Base-by-base conservation (phyloP, 2,113 vertebrate species). In the Psittacus erithacus region DNA sequence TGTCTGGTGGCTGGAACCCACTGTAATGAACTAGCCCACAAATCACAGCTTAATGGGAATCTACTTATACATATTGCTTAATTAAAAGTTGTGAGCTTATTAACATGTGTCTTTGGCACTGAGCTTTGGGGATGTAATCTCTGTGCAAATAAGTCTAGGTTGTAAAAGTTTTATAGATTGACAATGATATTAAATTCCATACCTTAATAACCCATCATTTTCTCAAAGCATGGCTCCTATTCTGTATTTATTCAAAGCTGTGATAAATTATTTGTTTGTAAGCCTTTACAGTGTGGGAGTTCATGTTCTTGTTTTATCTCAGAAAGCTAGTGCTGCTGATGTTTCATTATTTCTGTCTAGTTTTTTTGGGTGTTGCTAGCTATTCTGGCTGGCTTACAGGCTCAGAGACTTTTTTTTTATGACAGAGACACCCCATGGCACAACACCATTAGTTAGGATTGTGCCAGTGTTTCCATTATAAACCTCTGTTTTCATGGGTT, bases 1-100 rank as follows among this genome's bases (percentile, higher is more conserved):
- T 99, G 99, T 99, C 99, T 99, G 98, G 98, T 98, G 98, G 98
- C 98, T 98, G 96, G 98, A 98, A 98, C 98, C 98, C 98, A 98
- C 97, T 98, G 97, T 99, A 99, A 99, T 99, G 99, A 99, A 99
- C 98, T 98, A 98, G 98, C 98, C 98, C 98, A 99, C 99, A 99
- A 99, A 99, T 99, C 99, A 99, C 98, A 97, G 98, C 98, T 98
- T 99, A 99, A 99, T 99, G 99, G 98, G 98, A 98, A 98, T 98
- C 99, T 99, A 99, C 99, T 99, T 99, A 99, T 99, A 99, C 99
- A 99, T 99, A 99, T 99, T 98, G 99, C 99, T 99, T 99, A 99
- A 99, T 99, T 99, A 99, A 99, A 99, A 99, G 99, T 99, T 99
- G 99, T 99, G 98, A 98, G 99, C 99, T 99, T 99, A 99, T 99